phyloP scores from a whole-genome alignment of 2,113 vertebrate species.

The Tyrannus savana region DNA sequence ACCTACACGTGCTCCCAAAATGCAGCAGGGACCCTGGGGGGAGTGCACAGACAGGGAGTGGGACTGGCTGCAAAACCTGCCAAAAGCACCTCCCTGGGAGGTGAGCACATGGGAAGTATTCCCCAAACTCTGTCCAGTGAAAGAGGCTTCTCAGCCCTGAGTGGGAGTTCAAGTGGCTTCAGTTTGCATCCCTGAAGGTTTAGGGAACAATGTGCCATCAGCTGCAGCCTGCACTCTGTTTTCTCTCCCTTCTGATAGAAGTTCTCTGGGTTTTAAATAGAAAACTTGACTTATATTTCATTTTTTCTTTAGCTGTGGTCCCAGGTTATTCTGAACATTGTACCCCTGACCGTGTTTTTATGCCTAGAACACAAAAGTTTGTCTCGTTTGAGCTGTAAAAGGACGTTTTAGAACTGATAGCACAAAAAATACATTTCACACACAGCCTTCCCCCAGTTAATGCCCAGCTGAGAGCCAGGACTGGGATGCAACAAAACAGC shows the following conservation, averaged over 20 bases:
- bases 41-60: neutral
- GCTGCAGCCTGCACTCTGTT: neutral
- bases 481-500: neutral
- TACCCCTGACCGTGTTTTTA: neutral
- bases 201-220: neutral
- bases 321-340: neutral
- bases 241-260: neutral
- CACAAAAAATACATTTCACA: fast-evolving
- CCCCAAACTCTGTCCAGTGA: neutral
- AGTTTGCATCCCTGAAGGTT: neutral
- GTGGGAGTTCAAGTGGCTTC: neutral
- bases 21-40: neutral
- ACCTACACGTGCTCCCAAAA: neutral
- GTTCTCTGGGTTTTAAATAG: neutral
- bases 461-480: neutral
- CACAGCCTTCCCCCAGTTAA: neutral
- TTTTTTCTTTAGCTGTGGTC: neutral
- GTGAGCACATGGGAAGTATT: neutral
- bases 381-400: neutral
- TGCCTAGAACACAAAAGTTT: neutral
- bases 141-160: neutral
- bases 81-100: neutral
- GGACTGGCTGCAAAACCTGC: neutral
- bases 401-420: neutral
- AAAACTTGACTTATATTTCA: neutral